Conservation (phyloP, 2,888 invertebrate genomes). For the Ornithoptera priamus region DNA sequence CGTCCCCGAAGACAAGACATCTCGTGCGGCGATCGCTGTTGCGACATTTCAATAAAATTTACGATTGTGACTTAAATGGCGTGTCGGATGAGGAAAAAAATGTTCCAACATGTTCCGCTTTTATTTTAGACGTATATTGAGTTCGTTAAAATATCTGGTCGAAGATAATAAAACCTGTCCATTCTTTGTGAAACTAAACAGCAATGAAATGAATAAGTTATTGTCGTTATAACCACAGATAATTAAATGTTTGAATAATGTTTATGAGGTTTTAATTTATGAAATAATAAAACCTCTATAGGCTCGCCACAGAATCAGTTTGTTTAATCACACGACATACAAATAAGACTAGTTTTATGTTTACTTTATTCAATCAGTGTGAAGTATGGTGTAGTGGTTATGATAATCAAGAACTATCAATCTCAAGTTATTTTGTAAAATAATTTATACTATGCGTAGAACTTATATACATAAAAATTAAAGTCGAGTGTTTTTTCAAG, state of each 20-base stretch:
- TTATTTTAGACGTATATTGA: slow-evolving; percentile 69
- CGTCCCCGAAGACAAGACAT: slow-evolving; percentile 76
- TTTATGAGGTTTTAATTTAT: slow-evolving; percentile 31
- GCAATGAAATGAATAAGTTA: slow-evolving; percentile 60
- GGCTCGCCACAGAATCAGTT: slow-evolving; percentile 10
- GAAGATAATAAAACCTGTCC: slow-evolving; percentile 70
- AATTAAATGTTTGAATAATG: slow-evolving; percentile 41
- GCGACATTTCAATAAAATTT: slow-evolving; percentile 80
- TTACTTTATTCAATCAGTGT: slow-evolving; percentile 11
- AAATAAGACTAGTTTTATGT: slow-evolving; percentile 14
- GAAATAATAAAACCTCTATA: slow-evolving; percentile 22
- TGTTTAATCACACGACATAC: slow-evolving; percentile 8
- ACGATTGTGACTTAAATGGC: slow-evolving; percentile 79
- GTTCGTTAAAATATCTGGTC: slow-evolving; percentile 77
- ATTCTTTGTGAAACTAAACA: slow-evolving; percentile 59
- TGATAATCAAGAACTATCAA: slow-evolving; percentile 9
- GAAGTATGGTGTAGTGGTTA: slow-evolving; percentile 7
- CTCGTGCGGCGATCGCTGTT: slow-evolving; percentile 76
- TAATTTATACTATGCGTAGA: background rate
- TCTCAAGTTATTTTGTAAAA: background rate
- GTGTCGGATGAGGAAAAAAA: slow-evolving; percentile 73
- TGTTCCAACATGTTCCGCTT: slow-evolving; percentile 68
- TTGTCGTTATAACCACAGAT: slow-evolving; percentile 43
- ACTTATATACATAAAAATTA: too few species aligned
- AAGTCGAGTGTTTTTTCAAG: too few species aligned